A percentile compares a stretch with the other conserved stretches of the same genome.
Evolutionary conservation across 2,888 invertebrate genomes (phyloP).

Genomic region (Drosophila rubida): DNA sequence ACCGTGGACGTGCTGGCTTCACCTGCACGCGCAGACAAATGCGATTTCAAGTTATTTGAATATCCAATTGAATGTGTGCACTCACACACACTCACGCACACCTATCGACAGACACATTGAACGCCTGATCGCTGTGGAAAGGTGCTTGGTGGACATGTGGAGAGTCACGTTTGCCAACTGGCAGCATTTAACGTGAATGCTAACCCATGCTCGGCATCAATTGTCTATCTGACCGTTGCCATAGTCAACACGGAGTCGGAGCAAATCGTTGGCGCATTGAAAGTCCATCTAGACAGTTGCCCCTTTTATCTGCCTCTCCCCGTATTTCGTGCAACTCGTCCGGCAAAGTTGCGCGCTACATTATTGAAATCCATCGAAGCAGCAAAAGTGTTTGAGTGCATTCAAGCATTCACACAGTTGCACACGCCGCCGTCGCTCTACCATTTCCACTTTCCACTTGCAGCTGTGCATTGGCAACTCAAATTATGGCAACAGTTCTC

Average conservation of each 20-base stretch:
- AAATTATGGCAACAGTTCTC: conserved; percentile 27
- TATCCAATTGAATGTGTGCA: conserved; percentile 78
- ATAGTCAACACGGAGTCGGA: conserved; percentile 13
- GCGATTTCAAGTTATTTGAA: conserved; percentile 78
- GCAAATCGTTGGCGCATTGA: conserved; percentile 40
- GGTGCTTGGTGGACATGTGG: conserved; percentile 21
- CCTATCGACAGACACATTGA: conserved; percentile 9
- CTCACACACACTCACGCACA: conserved; percentile 35
- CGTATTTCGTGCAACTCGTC: no score
- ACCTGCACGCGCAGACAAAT: conserved; percentile 70
- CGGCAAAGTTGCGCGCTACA: conserved; percentile 42
- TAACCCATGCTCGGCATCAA: conserved; percentile 67
- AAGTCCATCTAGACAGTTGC: conserved; percentile 42
- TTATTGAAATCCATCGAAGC: conserved; percentile 72
- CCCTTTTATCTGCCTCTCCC: background rate
- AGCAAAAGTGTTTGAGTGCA: conserved; percentile 75
- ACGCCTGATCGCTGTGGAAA: conserved; percentile 15
- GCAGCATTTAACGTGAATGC: conserved; percentile 58
- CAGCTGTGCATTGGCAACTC: conserved; percentile 30
- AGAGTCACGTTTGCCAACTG: conserved; percentile 65
- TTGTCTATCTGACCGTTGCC: conserved; percentile 69
- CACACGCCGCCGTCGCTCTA: background rate
- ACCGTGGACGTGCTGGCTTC: conserved; percentile 58
- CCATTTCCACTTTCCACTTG: background rate
- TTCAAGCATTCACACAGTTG: conserved; percentile 50